These are phyloP conservation scores for Antigone vipio DNA, from an alignment of 2,113 vertebrate species.

Conservation along the genomic window DNA sequence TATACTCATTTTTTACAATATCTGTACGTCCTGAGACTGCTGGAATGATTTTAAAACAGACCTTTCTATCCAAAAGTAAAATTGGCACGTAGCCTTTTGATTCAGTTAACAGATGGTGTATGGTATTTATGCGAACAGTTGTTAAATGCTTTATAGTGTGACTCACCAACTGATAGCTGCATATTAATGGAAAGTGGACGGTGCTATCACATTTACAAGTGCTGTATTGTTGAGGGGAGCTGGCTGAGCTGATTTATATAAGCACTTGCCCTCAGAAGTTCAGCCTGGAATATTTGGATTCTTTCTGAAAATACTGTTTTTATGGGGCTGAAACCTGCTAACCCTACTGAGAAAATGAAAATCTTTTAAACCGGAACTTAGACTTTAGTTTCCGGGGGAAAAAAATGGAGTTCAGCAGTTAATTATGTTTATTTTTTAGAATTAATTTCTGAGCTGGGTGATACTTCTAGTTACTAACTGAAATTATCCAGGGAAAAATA, in stretches of 20 bases:
- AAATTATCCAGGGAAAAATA: not conserved
- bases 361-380: not conserved
- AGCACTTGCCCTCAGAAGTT: not conserved
- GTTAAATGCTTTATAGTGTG: constrained; percentile 38
- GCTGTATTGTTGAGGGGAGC: not conserved
- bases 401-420: not conserved
- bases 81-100: constrained; percentile 20
- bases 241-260: not conserved
- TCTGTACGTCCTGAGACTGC: not conserved
- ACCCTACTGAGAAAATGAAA: not conserved
- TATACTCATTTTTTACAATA: not conserved
- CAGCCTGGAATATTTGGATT: not conserved
- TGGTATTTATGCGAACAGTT: constrained; percentile 53
- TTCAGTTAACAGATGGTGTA: constrained; percentile 57
- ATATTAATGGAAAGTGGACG: constrained; percentile 7
- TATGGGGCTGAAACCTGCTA: not conserved
- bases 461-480: not conserved
- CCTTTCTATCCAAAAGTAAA: not conserved
- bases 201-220: constrained; percentile 20
- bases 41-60: constrained; percentile 10
- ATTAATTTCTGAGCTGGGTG: not conserved
- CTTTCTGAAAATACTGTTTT: not conserved
- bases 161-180: constrained; percentile 56
- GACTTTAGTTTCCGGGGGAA: not conserved
- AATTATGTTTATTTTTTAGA: not conserved